Conservation (phyloP, 92 coral and sea anemone species). For the Heliopora coerulea region DNA sequence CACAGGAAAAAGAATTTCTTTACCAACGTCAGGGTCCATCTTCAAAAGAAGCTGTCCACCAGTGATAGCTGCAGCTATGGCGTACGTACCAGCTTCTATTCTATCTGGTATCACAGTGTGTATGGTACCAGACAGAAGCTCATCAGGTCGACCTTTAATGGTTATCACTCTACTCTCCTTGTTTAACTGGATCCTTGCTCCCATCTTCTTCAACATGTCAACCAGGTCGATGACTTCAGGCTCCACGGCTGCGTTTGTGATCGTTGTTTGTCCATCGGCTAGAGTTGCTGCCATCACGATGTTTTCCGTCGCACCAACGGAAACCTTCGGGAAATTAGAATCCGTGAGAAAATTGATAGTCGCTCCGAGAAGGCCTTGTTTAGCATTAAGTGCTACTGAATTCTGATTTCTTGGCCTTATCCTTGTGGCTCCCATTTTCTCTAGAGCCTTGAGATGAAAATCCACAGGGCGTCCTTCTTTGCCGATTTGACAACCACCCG, state of each 20-base stretch:
- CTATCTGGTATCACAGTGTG: slow-evolving; percentile 46
- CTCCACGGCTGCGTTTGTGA: slow-evolving; percentile 56
- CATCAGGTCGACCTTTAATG: not conserved
- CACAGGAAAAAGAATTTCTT: slow-evolving; percentile 28
- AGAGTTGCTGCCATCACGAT: slow-evolving; percentile 61
- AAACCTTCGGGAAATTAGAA: slow-evolving; percentile 19
- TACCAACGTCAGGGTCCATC: slow-evolving; percentile 18
- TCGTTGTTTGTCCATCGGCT: slow-evolving; percentile 48
- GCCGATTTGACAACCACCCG: slow-evolving; percentile 51
- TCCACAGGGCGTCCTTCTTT: slow-evolving; percentile 41
- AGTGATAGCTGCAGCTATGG: slow-evolving; percentile 54
- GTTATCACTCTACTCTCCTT: slow-evolving; percentile 7
- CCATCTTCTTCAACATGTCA: slow-evolving; percentile 46
- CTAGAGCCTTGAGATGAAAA: slow-evolving; percentile 38
- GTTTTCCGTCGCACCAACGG: slow-evolving; percentile 63
- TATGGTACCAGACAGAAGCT: slow-evolving; percentile 29
- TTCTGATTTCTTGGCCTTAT: not conserved
- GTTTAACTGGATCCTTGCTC: slow-evolving; percentile 29
- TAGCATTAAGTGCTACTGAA: not conserved
- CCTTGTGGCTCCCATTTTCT: slow-evolving; percentile 48
- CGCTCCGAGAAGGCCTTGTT: slow-evolving; percentile 33
- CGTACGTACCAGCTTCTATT: slow-evolving; percentile 50
- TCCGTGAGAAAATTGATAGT: slow-evolving; percentile 16
- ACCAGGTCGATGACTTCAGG: slow-evolving; percentile 59
- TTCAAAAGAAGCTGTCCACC: slow-evolving; percentile 42